Conservation (phyloP, 2,797 vertebrate genomes). For the Thamnophis elegans region DNA sequence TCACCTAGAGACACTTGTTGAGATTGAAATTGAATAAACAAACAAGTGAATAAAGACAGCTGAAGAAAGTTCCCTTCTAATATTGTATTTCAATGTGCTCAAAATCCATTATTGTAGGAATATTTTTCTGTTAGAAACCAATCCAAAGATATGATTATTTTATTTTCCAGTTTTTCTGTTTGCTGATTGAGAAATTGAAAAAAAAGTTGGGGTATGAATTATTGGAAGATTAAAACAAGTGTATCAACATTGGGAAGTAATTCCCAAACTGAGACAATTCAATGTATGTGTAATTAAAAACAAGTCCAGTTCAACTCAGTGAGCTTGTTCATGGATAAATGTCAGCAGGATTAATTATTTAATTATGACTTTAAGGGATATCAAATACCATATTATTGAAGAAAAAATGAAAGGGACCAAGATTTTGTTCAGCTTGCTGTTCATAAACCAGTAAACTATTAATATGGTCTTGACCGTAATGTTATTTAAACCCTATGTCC, state of each 20-base stretch:
- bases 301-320: background rate
- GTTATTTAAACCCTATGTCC: background rate
- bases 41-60: background rate
- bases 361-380: background rate
- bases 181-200: background rate
- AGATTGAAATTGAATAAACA: background rate
- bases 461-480: background rate
- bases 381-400: background rate
- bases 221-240: background rate
- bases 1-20: background rate
- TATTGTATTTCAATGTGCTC: background rate
- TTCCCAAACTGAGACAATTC: background rate
- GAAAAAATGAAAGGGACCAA: background rate
- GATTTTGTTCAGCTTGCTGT: background rate
- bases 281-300: background rate
- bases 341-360: background rate
- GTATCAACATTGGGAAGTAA: background rate
- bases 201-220: background rate
- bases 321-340: background rate
- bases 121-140: background rate
- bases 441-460: background rate
- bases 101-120: background rate
- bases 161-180: constrained; percentile 6
- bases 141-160: background rate
- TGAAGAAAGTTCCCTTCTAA: background rate